Base-by-base conservation (phyloP, 2,797 vertebrate species). In the Sebastes baramenuke region DNA sequence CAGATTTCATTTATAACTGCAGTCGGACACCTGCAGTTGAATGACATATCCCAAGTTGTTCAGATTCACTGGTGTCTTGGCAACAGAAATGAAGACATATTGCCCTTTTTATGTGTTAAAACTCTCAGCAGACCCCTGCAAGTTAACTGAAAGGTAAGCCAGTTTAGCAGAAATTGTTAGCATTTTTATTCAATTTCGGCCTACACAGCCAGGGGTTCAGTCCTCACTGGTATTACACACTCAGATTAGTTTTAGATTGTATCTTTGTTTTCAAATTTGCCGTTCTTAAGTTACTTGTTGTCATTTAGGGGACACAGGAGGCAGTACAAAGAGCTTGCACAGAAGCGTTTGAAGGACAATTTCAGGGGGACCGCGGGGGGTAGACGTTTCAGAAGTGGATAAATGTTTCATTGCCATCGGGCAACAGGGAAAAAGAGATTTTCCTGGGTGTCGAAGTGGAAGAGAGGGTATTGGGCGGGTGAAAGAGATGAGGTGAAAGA, bases 331-430 rank as follows among this genome's bases (percentile, higher is more conserved):
- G 73, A 72, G 46, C 70, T 66, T 79, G 54, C 67, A 58, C 65
- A 66, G 49, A 86, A 84, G 70, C 61, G 60, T 80, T 80, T 79
- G 77, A 90, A 89, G 79, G 85, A 85, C 84, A 87, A 80, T 88
- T 90, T 89, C 46, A 29, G 80, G 59, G 27, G 38, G 60, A 62
- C 34, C 67, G 72, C 54, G 2, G 38, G 69, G 55, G 55, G 70
- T 46, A 69, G 72, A 72, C 14, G 5, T 84, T 36, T 79, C 73
- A 73, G 71, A 76, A 86, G 80, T 86, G 75, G 75, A 91, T 91
- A 84, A 89, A 89, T 90, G 82, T 89, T 87, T 89, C 61, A 85
- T 86, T 81, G 80, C 74, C 85, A 83, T 55, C 16, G 32, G 80
- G 75, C 81, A 81, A 85, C 66, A 49, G 55, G 54, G 27, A 81